Evolutionary conservation across 2,797 vertebrate genomes (phyloP), one percentile per base, ranked within the genome.

Genomic region (Pseudopleuronectes americanus): DNA sequence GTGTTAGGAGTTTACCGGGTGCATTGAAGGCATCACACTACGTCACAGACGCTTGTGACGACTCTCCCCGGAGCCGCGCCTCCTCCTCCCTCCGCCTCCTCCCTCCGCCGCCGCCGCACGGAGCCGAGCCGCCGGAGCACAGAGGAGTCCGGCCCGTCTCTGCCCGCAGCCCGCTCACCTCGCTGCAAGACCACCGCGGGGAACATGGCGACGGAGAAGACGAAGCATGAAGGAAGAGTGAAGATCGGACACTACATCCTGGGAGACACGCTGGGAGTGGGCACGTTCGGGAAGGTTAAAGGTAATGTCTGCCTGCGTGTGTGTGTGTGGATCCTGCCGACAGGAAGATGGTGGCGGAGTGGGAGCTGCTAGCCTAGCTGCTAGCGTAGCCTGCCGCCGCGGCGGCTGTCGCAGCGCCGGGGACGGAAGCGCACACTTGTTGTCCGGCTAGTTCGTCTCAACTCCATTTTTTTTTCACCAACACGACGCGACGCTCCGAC

Each of bases 161-260:
- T 71, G 68, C 79, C 76, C 78, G 79, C 80, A 86, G 84, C 81
- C 61, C 79, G 84, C 81, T 76, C 49, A 83, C 78, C 79, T 80
- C 77, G 87, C 87, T 77, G 80, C 94, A 93, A 95, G 93, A 94
- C 84, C 91, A 93, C 89, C 92, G 94, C 93, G 90, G 94, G 36
- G 87, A 98, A 97, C 95, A 99, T 99, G 97, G 96, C 97, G 96
- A 94, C 97, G 87, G 96, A 98, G 84, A 98, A 99, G 95, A 93
- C 93, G 83, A 97, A 97, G 81, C 95, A 96, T 91, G 96, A 97
- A 93, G 97, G 97, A 83, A 95, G 97, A 90, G 96, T 98, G 85
- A 98, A 99, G 94, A 98, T 98, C 1, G 97, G 97, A 71, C 97
- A 98, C 79, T 98, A 98, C 73, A 97, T 98, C 74, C 84, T 99